Evolutionary conservation across 2,113 vertebrate species (phyloP), one percentile per base, ranked within the genome.

Genomic region (Hyperoodon ampullatus): DNA sequence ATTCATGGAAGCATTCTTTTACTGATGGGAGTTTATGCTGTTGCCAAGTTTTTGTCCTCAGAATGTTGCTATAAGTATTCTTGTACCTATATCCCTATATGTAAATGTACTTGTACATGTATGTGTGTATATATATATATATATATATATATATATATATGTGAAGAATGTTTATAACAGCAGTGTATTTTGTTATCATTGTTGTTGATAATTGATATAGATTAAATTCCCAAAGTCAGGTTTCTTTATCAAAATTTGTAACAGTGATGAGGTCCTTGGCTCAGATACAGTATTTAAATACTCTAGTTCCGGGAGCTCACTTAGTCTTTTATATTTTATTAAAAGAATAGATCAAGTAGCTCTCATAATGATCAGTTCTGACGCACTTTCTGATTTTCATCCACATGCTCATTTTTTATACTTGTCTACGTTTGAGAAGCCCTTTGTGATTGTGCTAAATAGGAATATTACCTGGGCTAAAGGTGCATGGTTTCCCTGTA

Each of bases 361-460:
- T 96, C 74, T 83, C 21, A 86, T 14, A 83, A 39, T 63, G 42
- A 70, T 89, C 47, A 68, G 4, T 95, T 95, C 35, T 88, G 18
- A 19, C 4, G 9, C 9, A 60, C 55, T 63, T 94, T 72, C 55
- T 88, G 30, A 28, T 55, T 70, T 95, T 95, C 15, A n/a, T 88
- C 16, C 72, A 55, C 23, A 61, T 66, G 9, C 24, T 81, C 47
- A 68, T 75, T 81, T 91, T 90, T 74, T 72, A 84, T 65, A 58
- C 30, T 87, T 74, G 16, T 78, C 87, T 93, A 18, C 33, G 39
- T 84, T 97, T 60, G 44, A 92, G 81, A 87, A 97, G 39, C 33
- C 42, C 55, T 61, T 35, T 35, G 23, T 92, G 88, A 71, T 50
- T 68, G n/a, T 68, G 65, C 85, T 61, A 58, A 94, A 35, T 14